Base-by-base conservation (phyloP, 2,113 vertebrate species). In the Ceuthmochares aereus region DNA sequence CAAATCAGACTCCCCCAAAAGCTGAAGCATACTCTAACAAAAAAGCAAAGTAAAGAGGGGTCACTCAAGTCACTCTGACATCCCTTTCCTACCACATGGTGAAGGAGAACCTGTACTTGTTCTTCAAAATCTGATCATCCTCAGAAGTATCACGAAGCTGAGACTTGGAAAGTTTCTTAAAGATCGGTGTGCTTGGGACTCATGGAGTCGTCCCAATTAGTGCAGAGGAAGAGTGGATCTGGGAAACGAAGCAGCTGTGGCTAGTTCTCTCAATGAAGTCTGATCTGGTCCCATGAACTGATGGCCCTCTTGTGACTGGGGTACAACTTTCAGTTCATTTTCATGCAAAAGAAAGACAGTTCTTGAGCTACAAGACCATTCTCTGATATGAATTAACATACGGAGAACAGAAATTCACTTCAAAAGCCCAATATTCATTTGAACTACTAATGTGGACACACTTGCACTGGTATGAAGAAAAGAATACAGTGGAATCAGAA, bases 141-240 rank as follows among this genome's bases (percentile, higher is more conserved):
- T 78, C 43, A 36, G 17, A 90, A 74, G 32, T 3, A 36, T 7
- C 18, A 62, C 21, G 7, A 14, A 90, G 5, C 22, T 40, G n/a
- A 87, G 23, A 56, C 22, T 20, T 37, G 32, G 0, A 29, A n/a
- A 29, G 18, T 23, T 42, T 29, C 30, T 37, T 32, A 56, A 22
- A 63, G 52, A 49, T 47, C 3, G 12, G 25, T 29, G 13, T 32
- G 15, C 66, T 54, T 47, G 47, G 43, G 43, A 52, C 14, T 56
- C 32, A 3, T 0, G 1, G 29, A 13, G 5, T 16, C 66, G 22
- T 26, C 4, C 4, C 70, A 9, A 3, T 17, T 11, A 62, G 14
- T 9, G 52, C 52, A 67, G 47, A 58, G 40, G 4, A 43, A 20
- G 9, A 45, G 25, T 4, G 10, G 4, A 13, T 30, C 29, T 56